These are phyloP conservation scores for Alectoris magna DNA, from an alignment of 2,797 vertebrate genomes.

Conservation along the genomic window DNA sequence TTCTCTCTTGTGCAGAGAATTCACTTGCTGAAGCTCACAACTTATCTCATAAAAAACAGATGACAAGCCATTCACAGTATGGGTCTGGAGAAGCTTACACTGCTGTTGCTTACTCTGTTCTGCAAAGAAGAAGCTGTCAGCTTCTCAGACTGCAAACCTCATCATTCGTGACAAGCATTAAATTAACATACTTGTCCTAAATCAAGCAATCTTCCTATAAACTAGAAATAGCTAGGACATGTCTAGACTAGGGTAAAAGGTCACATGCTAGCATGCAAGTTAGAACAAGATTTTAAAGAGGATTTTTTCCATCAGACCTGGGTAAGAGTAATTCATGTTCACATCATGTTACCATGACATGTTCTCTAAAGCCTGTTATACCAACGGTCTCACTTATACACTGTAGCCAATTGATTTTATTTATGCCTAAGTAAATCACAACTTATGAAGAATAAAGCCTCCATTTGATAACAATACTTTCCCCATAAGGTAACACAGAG, in stretches of 20 bases:
- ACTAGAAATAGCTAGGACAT: slow-evolving; percentile 42
- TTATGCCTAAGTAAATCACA: slow-evolving; percentile 8
- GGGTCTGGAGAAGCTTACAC: not conserved
- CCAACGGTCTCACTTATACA: not conserved
- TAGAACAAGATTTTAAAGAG: slow-evolving; percentile 22
- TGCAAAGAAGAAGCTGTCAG: slow-evolving; percentile 26
- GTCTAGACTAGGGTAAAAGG: slow-evolving; percentile 53
- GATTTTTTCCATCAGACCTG: slow-evolving; percentile 3
- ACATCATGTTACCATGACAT: not conserved
- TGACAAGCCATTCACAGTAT: not conserved
- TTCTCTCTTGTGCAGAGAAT: not conserved
- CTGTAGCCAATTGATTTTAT: not conserved
- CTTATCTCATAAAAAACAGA: not conserved
- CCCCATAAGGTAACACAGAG: not conserved
- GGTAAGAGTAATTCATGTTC: not conserved
- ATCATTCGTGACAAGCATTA: not conserved
- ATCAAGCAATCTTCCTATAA: slow-evolving; percentile 39
- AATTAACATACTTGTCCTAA: slow-evolving; percentile 27
- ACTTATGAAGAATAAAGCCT: not conserved
- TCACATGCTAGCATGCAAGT: slow-evolving; percentile 7
- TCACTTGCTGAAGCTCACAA: not conserved
- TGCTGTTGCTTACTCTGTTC: not conserved
- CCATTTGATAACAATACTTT: not conserved
- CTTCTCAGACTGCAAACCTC: not conserved
- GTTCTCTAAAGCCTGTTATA: not conserved